These are phyloP conservation scores for Apus apus DNA, from an alignment of 2,113 vertebrate species.

Conservation along the genomic window DNA sequence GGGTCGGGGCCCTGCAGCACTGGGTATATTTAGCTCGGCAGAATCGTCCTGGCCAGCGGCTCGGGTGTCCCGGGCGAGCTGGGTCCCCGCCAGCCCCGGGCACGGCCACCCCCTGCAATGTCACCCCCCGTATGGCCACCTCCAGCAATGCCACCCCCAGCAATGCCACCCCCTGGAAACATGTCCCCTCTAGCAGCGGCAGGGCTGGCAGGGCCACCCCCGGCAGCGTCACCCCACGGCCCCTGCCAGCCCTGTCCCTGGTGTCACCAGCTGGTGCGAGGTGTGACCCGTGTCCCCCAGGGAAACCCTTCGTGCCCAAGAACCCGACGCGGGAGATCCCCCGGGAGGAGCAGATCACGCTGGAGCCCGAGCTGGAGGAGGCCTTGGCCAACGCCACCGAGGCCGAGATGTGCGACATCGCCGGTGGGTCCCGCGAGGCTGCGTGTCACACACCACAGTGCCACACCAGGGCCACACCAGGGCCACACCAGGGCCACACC, in stretches of 20 bases:
- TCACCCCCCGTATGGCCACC: background rate
- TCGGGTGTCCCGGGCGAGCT: constrained; percentile 36
- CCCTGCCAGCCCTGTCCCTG: rapidly evolving
- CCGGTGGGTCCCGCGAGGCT: constrained; percentile 71
- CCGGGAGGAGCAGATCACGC: constrained; percentile 84
- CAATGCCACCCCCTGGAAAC: background rate
- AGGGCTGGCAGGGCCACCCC: background rate
- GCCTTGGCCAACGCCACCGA: constrained; percentile 91
- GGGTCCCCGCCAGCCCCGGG: background rate
- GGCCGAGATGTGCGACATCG: constrained; percentile 97
- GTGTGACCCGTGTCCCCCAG: constrained; percentile 44
- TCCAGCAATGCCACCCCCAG: background rate
- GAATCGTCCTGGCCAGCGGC: background rate
- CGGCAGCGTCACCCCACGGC: background rate
- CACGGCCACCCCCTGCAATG: background rate
- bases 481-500: rapidly evolving
- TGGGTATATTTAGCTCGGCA: constrained; percentile 35
- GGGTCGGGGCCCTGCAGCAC: background rate
- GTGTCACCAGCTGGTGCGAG: background rate
- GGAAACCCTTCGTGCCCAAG: constrained; percentile 88
- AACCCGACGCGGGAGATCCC: constrained; percentile 78
- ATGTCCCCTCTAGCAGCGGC: background rate
- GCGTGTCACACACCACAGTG: background rate
- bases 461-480: too few relatives aligned
- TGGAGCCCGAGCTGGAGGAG: constrained; percentile 95